Base-by-base conservation (phyloP, 2,888 invertebrate genomes). In the Eumacrocentrus americanus region DNA sequence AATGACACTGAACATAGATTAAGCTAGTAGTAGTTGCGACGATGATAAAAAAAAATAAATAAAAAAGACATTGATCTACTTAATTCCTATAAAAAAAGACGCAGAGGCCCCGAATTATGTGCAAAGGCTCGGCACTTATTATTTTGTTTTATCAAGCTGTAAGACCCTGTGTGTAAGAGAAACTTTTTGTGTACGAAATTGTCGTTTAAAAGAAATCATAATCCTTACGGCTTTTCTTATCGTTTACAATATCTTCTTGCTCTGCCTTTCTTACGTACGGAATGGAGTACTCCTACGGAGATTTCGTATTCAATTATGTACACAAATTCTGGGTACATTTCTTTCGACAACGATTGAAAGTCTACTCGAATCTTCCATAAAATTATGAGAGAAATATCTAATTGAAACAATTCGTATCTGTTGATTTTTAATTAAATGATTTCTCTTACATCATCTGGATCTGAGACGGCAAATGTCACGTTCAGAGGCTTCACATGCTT, bases 381-480 rank as follows among this genome's bases (percentile, higher is more conserved):
- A 38, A 37, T 48, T 64, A 58, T 46, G 11, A 60, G 29, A 22
- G 18, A 58, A 46, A 50, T 7, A 23, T 25, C 29, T 58, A 9
- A 42, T 35, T 11, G 14, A 25, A 48, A 9, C 38, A 52, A 50
- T 40, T 16, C 1, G 6, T 42, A 11, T 18, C 16, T n/a, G 2
- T 20, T 20, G 7, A 12, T 37, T 37, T 40, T 1, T 3, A 16
- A 46, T 44, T 35, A 54, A 34, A 53, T 35, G 47, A 48, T 25
- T n/a, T n/a, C n/a, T 42, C 69, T 82, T 83, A 91, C 91, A 86
- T 94, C 93, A 65, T 92, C 89, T 54, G 90, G 85, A 74, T 92
- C 91, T 0, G 92, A 91, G 61, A 95, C 85, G 1, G 94, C 91
- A 80, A 95, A 95, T 1, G 94, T 92, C 1, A 95, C 94, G 75